Evolutionary conservation across 2,113 vertebrate genomes (phyloP).

Genomic region (Embiotoca jacksoni): DNA sequence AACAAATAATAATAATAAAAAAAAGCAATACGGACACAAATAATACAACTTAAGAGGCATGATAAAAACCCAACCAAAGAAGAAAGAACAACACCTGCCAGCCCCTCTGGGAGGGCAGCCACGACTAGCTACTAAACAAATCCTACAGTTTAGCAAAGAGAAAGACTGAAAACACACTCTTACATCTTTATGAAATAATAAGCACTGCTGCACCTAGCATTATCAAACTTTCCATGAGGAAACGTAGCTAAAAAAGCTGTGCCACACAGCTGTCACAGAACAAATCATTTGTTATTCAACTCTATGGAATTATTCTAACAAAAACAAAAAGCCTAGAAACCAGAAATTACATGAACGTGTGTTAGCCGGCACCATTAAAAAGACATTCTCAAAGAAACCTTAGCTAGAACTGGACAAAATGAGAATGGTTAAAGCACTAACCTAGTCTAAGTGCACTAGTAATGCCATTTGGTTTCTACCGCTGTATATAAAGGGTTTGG

Average conservation of each 20-base stretch:
- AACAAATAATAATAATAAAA: slow-evolving; percentile 53
- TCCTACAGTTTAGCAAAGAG: slow-evolving; percentile 73
- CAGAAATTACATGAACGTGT: slow-evolving; percentile 50
- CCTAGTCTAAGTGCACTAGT: slow-evolving; percentile 82
- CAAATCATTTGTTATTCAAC: slow-evolving; percentile 60
- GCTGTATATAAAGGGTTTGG: slow-evolving; percentile 83
- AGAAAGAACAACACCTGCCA: slow-evolving; percentile 65
- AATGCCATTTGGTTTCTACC: slow-evolving; percentile 84
- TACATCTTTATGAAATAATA: slow-evolving; percentile 66
- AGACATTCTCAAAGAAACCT: slow-evolving; percentile 74
- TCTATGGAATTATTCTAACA: slow-evolving; percentile 57
- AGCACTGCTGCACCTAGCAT: slow-evolving; percentile 67
- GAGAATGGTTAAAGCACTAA: slow-evolving; percentile 76
- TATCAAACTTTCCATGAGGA: slow-evolving; percentile 58
- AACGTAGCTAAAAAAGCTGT: slow-evolving; percentile 61
- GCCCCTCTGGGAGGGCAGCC: slow-evolving; percentile 70
- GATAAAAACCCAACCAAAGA: slow-evolving; percentile 68
- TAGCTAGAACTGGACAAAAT: slow-evolving; percentile 54
- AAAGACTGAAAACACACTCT: slow-evolving; percentile 71
- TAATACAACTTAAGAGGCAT: slow-evolving; percentile 72
- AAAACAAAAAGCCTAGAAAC: slow-evolving; percentile 45
- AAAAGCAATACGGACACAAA: slow-evolving; percentile 73
- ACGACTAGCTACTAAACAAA: slow-evolving; percentile 70
- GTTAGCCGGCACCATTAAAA: slow-evolving; percentile 65
- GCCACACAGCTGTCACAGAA: slow-evolving; percentile 47